These are phyloP conservation scores for Pteruthius melanotis DNA, from an alignment of 2,113 vertebrate species.

Conservation along the genomic window DNA sequence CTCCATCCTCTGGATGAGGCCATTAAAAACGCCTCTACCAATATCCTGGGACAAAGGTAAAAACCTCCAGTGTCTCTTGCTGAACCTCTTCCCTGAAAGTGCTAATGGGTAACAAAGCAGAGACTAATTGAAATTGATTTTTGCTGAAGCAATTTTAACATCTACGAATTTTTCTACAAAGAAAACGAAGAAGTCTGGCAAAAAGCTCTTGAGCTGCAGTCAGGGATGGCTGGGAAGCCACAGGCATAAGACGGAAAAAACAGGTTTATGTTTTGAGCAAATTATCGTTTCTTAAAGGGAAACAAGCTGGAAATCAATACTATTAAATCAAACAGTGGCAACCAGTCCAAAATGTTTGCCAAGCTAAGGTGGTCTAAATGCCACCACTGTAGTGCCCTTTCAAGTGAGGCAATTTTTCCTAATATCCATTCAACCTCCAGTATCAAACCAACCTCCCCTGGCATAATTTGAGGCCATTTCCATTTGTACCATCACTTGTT, in stretches of 20 bases:
- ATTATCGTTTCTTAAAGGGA: not conserved
- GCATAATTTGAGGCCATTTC: not conserved
- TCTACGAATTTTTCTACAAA: not conserved
- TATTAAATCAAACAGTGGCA: not conserved
- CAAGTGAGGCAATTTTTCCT: not conserved
- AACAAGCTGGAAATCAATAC: not conserved
- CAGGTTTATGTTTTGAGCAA: not conserved
- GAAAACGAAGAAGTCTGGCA: not conserved
- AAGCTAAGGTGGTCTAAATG: not conserved
- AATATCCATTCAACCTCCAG: not conserved
- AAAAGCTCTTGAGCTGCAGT: not conserved
- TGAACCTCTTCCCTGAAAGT: not conserved
- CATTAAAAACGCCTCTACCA: not conserved
- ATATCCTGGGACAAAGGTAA: not conserved
- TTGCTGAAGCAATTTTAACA: not conserved
- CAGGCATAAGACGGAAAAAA: not conserved
- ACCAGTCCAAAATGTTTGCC: not conserved
- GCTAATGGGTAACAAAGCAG: not conserved
- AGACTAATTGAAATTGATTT: not conserved
- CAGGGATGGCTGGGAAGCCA: not conserved
- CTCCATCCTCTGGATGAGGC: not conserved
- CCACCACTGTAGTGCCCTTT: accelerated
- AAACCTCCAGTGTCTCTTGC: not conserved
- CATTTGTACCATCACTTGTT: not conserved
- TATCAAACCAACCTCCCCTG: not conserved